Conservation (phyloP, 2,797 vertebrate species). For the Sitta carolinensis region DNA sequence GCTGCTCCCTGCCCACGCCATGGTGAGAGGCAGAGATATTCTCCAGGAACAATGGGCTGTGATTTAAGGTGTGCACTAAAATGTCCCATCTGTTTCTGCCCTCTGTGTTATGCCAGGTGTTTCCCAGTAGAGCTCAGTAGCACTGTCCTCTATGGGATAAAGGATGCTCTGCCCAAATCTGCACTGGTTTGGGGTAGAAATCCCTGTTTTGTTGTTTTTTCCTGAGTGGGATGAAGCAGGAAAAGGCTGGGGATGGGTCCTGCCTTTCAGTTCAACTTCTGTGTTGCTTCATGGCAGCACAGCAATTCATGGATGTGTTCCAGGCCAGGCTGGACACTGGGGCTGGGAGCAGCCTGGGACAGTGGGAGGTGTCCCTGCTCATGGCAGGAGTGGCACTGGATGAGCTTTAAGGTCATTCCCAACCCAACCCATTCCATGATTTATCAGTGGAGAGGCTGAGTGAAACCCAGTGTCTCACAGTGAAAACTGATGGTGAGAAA, state of each 20-base stretch:
- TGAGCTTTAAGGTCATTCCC: neutral
- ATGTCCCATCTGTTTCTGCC: accelerated
- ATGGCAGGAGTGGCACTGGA: accelerated
- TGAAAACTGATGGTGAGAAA: neutral
- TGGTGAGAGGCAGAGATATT: neutral
- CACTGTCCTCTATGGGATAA: neutral
- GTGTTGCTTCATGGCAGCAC: neutral
- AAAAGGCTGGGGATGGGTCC: neutral
- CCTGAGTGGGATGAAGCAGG: neutral
- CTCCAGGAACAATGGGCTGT: neutral
- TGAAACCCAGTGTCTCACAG: neutral
- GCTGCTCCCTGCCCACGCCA: neutral
- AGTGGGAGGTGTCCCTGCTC: neutral
- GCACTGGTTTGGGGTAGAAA: neutral
- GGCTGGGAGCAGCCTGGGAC: neutral
- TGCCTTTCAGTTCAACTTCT: neutral
- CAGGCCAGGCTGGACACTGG: accelerated
- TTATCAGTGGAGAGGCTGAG: neutral
- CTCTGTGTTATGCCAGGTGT: neutral
- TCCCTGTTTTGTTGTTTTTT: neutral
- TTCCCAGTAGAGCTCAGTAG: neutral
- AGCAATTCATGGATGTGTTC: neutral
- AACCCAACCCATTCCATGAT: neutral
- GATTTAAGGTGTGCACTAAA: neutral
- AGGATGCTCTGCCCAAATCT: neutral